A percentile compares a stretch with the other conserved stretches of the same genome.
phyloP scores from a whole-genome alignment of 1,140 invertebrate species.

The Musca domestica region DNA sequence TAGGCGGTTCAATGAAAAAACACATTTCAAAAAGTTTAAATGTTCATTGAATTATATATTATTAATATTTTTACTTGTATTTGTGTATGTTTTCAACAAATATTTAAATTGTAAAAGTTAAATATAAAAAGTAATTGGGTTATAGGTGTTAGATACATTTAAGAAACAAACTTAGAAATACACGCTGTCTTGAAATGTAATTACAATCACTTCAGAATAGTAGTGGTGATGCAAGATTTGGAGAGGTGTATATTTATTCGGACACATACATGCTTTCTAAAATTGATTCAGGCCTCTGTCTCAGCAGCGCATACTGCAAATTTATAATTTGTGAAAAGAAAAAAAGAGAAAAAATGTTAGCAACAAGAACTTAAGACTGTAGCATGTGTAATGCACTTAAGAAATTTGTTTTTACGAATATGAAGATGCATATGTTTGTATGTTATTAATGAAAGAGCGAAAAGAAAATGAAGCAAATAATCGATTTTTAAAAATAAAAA shows the following conservation, averaged over 20 bases:
- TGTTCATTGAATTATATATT: too few relatives aligned
- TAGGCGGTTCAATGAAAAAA: too few relatives aligned
- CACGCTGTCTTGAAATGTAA: not conserved
- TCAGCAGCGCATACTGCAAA: conserved; percentile 54
- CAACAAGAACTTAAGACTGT: conserved; percentile 24
- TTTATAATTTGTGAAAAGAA: conserved; percentile 52
- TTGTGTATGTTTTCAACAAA: not conserved
- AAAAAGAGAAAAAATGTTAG: conserved; percentile 38
- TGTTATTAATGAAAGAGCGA: not conserved
- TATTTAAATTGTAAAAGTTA: not conserved
- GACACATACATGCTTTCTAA: conserved; percentile 30
- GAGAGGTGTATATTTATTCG: conserved; percentile 2
- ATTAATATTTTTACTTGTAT: too few relatives aligned
- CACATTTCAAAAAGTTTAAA: too few relatives aligned
- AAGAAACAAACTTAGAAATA: not conserved
- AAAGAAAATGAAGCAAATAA: not conserved
- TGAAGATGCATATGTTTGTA: not conserved
- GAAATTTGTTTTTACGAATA: not conserved
- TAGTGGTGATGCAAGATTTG: not conserved
- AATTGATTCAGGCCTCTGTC: conserved; percentile 54
- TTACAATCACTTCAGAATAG: conserved; percentile 3
- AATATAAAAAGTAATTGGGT: not conserved
- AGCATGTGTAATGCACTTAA: not conserved
- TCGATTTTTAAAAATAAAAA: not conserved
- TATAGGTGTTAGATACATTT: not conserved